Evolutionary conservation across 64 coral and sea anemone species (phyloP).

Genomic region (Actinia equina): DNA sequence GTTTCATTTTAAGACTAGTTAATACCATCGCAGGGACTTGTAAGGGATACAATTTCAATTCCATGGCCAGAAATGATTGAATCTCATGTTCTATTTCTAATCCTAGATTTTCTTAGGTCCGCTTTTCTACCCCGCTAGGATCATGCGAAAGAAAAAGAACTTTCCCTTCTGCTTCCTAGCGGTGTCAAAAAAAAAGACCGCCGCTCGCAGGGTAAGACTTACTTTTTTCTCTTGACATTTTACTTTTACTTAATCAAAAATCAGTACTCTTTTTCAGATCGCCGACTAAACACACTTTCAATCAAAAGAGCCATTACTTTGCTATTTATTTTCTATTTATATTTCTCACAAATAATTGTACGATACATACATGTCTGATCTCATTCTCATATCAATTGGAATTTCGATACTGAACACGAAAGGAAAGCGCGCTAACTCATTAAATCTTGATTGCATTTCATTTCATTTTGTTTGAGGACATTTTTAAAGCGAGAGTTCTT

Average conservation of each 20-base stretch:
- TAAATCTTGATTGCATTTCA: conserved; percentile 1
- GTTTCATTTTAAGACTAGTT: too few relatives aligned
- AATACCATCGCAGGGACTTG: too few relatives aligned
- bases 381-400: neutral
- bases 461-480: neutral
- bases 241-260: neutral
- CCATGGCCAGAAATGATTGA: too few relatives aligned
- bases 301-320: neutral
- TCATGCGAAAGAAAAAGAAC: too few relatives aligned
- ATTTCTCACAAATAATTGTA: neutral
- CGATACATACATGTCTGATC: neutral
- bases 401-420: neutral
- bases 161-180: too few relatives aligned
- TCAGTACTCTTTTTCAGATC: neutral
- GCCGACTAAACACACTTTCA: neutral
- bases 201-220: too few relatives aligned
- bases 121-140: too few relatives aligned
- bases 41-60: too few relatives aligned
- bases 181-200: too few relatives aligned
- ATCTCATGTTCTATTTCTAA: neutral
- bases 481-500: neutral
- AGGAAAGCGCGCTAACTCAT: neutral
- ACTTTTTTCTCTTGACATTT: neutral
- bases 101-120: neutral
- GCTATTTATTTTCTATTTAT: neutral